Evolutionary conservation across 2,888 invertebrate species (phyloP).

Genomic region (Thymelicus sylvestris): DNA sequence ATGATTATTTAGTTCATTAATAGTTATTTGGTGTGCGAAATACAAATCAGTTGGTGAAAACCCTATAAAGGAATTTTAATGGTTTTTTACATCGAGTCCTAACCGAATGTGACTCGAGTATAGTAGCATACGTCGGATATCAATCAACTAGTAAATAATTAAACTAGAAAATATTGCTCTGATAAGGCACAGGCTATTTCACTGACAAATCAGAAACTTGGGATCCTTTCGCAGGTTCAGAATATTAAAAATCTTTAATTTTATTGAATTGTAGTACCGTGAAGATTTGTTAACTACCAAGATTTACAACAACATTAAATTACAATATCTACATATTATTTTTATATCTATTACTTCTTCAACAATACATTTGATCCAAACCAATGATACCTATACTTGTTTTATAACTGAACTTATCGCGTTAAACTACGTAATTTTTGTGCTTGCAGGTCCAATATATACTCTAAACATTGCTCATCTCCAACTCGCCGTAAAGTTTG

Average conservation of each 20-base stretch:
- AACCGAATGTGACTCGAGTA: no score
- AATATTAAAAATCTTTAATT: no score
- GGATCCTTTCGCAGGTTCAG: no score
- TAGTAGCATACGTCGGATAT: no score
- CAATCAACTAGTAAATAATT: background rate
- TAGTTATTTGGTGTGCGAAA: no score
- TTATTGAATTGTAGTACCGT: no score
- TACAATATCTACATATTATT: background rate
- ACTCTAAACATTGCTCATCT: slow-evolving; percentile 3
- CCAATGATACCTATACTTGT: background rate
- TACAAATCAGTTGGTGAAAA: no score
- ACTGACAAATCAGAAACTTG: no score
- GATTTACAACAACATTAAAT: background rate
- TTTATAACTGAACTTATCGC: background rate
- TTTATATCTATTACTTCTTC: background rate
- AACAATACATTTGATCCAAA: background rate
- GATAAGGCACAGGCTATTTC: background rate
- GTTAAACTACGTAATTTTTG: background rate
- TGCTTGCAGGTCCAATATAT: no score
- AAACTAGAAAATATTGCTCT: background rate
- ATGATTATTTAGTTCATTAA: no score
- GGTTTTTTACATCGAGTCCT: no score
- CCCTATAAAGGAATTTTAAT: no score
- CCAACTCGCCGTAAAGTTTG: slow-evolving; percentile 23
- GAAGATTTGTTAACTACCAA: background rate